These are phyloP conservation scores for Peromyscus melanophrys DNA, from an alignment of 2,797 vertebrate genomes.

Conservation along the genomic window DNA sequence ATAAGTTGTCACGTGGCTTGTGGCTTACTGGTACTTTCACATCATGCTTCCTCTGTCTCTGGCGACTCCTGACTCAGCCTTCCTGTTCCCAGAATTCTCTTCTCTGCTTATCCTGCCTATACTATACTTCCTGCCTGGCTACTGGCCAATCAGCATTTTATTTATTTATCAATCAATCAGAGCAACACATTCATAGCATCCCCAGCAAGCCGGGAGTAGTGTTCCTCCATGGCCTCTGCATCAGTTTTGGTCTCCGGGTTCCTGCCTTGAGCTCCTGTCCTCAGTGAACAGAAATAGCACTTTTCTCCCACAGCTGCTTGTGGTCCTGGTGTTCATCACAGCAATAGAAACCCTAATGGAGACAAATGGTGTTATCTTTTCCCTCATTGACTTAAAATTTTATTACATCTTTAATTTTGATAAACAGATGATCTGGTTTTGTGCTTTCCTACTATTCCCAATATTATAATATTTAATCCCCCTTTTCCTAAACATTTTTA, in stretches of 20 bases:
- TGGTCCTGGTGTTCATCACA: neutral
- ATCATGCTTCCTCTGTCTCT: too few species aligned
- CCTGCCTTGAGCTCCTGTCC: neutral
- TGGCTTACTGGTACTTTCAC: too few species aligned
- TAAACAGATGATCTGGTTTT: conserved; percentile 16
- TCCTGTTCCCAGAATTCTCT: too few species aligned
- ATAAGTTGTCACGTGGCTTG: too few species aligned
- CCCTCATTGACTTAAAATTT: neutral
- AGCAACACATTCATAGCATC: too few species aligned
- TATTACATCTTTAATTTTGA: conserved; percentile 23
- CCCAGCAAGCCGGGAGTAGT: too few species aligned
- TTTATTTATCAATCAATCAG: too few species aligned
- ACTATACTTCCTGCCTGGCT: too few species aligned
- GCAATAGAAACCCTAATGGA: neutral
- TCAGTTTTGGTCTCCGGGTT: neutral
- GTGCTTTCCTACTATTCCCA: neutral
- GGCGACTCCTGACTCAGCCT: too few species aligned
- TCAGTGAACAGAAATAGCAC: neutral
- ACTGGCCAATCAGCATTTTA: too few species aligned
- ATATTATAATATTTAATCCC: conserved; percentile 5
- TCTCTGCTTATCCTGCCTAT: too few species aligned
- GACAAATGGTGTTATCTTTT: neutral
- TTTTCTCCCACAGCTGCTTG: neutral
- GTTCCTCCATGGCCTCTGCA: neutral
- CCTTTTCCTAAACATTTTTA: neutral